These are phyloP conservation scores for Varanus komodoensis DNA, from an alignment of 2,113 vertebrate genomes.

Conservation along the genomic window DNA sequence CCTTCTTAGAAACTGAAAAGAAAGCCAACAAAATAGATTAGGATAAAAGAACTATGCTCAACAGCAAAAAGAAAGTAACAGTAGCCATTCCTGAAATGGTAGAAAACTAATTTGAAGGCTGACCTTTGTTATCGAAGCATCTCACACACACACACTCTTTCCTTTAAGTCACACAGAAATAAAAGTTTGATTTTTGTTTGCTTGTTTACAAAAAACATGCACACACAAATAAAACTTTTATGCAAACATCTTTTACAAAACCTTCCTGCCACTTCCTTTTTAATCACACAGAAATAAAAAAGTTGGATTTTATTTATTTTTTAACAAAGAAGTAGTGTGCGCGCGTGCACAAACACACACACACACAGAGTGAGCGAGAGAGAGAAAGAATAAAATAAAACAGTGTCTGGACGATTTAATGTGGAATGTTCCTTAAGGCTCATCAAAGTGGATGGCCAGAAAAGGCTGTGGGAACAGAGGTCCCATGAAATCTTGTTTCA, in stretches of 20 bases:
- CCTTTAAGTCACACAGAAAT: background rate
- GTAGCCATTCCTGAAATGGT: constrained; percentile 53
- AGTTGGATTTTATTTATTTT: constrained; percentile 30
- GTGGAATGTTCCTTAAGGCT: constrained; percentile 77
- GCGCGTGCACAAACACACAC: too few relatives aligned
- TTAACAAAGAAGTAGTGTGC: background rate
- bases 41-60: constrained; percentile 55
- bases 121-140: constrained; percentile 70
- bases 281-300: constrained; percentile 64
- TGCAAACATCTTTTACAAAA: too few relatives aligned
- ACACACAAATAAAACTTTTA: constrained; percentile 40
- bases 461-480: constrained; percentile 79
- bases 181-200: background rate
- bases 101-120: constrained; percentile 73
- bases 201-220: background rate
- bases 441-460: constrained; percentile 74
- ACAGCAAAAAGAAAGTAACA: constrained; percentile 56
- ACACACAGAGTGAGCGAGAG: too few relatives aligned
- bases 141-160: constrained; percentile 18
- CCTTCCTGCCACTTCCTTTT: constrained; percentile 66
- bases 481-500: constrained; percentile 81
- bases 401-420: constrained; percentile 53
- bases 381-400: background rate
- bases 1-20: constrained; percentile 59
- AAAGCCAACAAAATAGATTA: constrained; percentile 51